These are phyloP conservation scores for Tinea trinotella DNA, from an alignment of 2,888 invertebrate genomes.

Conservation along the genomic window DNA sequence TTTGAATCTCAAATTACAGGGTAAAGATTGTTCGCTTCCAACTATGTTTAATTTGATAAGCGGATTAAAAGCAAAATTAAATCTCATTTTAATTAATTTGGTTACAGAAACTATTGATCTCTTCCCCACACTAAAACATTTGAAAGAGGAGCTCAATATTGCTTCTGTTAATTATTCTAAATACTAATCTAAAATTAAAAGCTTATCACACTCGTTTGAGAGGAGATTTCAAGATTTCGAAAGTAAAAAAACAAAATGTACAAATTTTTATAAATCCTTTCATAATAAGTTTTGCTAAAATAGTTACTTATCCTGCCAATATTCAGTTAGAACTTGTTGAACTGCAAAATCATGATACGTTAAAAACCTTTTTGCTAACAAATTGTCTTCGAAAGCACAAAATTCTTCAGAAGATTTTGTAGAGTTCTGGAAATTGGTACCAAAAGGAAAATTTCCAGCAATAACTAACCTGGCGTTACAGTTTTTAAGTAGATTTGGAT, in stretches of 20 bases:
- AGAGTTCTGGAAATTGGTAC: conserved; percentile 21
- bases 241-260: conserved; percentile 14
- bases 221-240: conserved; percentile 9
- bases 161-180: conserved; percentile 11
- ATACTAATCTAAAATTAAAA: conserved; percentile 17
- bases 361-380: too few relatives aligned
- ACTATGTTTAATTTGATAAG: conserved; percentile 20
- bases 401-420: conserved; percentile 19
- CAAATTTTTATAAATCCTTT: conserved; percentile 19
- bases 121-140: neutral
- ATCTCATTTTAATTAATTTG: conserved; percentile 15
- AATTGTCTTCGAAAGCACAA: neutral
- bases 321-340: conserved; percentile 18
- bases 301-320: neutral
- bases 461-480: too few relatives aligned
- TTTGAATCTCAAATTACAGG: conserved; percentile 20
- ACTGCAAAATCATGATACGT: conserved; percentile 13
- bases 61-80: conserved; percentile 21
- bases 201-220: conserved; percentile 19
- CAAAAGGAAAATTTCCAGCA: too few relatives aligned
- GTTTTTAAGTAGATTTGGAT: too few relatives aligned
- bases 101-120: neutral
- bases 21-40: conserved; percentile 22
- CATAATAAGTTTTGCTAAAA: conserved; percentile 17
- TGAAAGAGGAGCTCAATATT: neutral